Base-by-base conservation (phyloP, 1,140 invertebrate species). In the Colletes gigas region DNA sequence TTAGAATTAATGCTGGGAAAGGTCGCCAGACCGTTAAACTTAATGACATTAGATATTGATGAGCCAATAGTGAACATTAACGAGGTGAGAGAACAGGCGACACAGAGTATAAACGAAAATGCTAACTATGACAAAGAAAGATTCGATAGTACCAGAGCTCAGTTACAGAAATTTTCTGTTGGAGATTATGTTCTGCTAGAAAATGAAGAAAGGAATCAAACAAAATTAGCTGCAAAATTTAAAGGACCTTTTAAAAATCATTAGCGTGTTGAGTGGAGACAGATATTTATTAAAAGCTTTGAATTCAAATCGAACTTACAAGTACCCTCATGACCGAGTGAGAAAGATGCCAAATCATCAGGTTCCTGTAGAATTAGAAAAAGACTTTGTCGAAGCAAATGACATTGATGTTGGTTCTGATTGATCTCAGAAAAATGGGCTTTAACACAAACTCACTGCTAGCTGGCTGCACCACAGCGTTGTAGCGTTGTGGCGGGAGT, bases 1-100 rank as follows among this genome's bases (percentile, higher is more conserved):
- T 57, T 91, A 47, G 84, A 91, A 62, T 66, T 91, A 21, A 30
- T 91, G 39, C 85, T 88, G 15, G 89, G 89, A 52, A 89, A 86
- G 70, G 87, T 90, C 10, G 88, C 87, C 19, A 67, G 89, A 68
- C 91, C 89, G 50, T 72, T 88, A 30, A 78, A 69, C 39, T 77
- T 91, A 71, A 79, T 89, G 77, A 30, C 75, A 52, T 50, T 73
- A 62, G 65, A 67, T 70, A 84, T 84, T 62, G 78, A 57, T 8
- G 54, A 66, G 8, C 15, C 17, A 41, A n/a, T 15, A 55, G 3
- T 63, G n/a, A 41, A 81, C 30, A 8, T 68, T 14, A 19, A 52
- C 17, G 60, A 73, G 62, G 52, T 60, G 10, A 57, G 74, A 67
- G 19, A 54, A 6, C 17, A 63, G 2, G 68, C 72, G 15, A 41